Evolutionary conservation across 2,797 vertebrate genomes (phyloP).

Genomic region (Amblyopsis hoosieri): DNA sequence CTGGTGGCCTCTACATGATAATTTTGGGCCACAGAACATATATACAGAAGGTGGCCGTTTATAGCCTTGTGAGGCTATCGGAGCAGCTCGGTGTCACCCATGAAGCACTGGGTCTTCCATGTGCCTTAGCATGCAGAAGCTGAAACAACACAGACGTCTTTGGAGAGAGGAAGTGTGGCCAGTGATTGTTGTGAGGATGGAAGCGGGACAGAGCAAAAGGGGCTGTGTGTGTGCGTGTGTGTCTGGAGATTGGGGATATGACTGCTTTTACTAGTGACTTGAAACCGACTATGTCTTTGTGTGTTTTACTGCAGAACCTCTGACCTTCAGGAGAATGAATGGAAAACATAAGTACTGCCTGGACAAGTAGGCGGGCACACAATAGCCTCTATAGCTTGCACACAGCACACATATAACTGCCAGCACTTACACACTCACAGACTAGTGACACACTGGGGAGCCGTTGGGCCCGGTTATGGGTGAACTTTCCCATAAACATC

Average conservation of each 20-base stretch:
- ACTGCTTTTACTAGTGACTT: conserved; percentile 17
- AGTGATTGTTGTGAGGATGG: conserved; percentile 59
- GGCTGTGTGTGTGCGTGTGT: conserved; percentile 3
- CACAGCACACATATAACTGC: neutral
- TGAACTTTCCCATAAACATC: conserved; percentile 57
- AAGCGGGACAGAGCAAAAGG: conserved; percentile 20
- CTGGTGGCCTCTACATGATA: conserved; percentile 29
- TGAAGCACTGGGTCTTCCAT: conserved; percentile 28
- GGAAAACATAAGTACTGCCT: conserved; percentile 30
- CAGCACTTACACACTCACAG: neutral
- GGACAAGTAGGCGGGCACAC: conserved; percentile 7
- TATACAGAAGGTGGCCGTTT: conserved; percentile 32
- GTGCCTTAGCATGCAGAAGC: conserved; percentile 62
- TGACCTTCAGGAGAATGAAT: conserved; percentile 59
- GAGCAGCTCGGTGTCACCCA: conserved; percentile 20
- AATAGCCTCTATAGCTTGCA: conserved; percentile 19
- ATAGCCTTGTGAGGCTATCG: conserved; percentile 33
- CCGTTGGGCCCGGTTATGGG: conserved; percentile 14
- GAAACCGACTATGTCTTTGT: conserved; percentile 34
- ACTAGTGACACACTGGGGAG: conserved; percentile 50
- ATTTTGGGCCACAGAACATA: conserved; percentile 22
- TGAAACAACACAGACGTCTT: conserved; percentile 67
- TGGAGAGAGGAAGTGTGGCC: conserved; percentile 65
- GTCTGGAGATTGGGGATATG: neutral
- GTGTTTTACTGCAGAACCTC: conserved; percentile 32